phyloP scores from a whole-genome alignment of 2,888 invertebrate genomes.

The Aleiodes alternator region DNA sequence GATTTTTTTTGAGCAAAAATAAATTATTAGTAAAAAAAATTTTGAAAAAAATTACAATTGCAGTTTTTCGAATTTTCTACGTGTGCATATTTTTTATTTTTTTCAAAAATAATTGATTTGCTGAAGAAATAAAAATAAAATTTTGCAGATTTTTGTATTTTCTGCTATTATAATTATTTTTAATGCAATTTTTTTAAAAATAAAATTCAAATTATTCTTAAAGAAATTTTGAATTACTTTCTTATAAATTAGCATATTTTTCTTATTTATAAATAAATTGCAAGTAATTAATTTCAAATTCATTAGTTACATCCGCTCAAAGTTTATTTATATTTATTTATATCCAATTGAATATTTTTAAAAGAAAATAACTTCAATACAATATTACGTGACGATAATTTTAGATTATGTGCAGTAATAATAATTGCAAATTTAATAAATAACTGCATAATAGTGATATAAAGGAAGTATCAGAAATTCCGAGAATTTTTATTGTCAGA shows the following conservation, averaged over 20 bases:
- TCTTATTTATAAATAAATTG: background rate
- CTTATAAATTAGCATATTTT: background rate
- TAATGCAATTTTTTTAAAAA: background rate
- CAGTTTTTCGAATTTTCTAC: no score
- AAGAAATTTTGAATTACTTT: background rate
- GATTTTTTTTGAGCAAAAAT: no score
- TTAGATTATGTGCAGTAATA: background rate
- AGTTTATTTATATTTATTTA: constrained; percentile 27
- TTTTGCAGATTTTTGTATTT: background rate
- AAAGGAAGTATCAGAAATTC: constrained; percentile 13
- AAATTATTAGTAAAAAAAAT: no score
- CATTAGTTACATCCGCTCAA: constrained; percentile 1
- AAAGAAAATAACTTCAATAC: background rate
- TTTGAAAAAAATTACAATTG: no score
- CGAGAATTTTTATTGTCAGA: background rate
- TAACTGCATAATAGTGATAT: background rate
- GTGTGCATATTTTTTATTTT: no score
- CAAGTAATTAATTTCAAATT: constrained; percentile 1
- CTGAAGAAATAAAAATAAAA: no score
- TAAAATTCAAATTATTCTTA: no score
- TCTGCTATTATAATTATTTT: constrained; percentile 2
- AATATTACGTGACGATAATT: constrained; percentile 14
- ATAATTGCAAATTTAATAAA: constrained; percentile 19
- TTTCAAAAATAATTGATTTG: no score
- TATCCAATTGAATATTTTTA: background rate